These are phyloP conservation scores for Parapristionchus giblindavisi DNA, from an alignment of 2,888 invertebrate species.

Conservation along the genomic window DNA sequence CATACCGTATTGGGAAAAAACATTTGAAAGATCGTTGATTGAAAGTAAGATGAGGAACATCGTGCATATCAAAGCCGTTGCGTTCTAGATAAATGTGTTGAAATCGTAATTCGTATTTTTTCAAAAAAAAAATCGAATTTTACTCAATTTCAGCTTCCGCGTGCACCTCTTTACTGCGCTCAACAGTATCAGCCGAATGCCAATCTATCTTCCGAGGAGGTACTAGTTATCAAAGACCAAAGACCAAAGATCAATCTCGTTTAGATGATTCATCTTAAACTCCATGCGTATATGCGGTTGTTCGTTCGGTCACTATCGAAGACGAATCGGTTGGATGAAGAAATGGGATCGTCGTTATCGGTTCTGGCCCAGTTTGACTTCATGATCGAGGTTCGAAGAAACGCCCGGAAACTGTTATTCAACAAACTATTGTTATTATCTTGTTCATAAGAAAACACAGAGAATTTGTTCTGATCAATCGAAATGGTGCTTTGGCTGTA, in stretches of 20 bases:
- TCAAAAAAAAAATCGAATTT: no score
- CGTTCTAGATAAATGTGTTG: no score
- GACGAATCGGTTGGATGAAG: constrained; percentile 32
- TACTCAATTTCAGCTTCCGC: constrained; percentile 22
- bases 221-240: neutral
- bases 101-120: no score
- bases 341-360: neutral
- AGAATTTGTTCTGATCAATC: no score
- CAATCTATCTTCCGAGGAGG: constrained; percentile 26
- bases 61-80: no score
- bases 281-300: constrained; percentile 34
- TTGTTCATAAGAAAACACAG: no score
- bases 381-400: neutral
- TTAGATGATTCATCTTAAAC: constrained; percentile 35
- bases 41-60: no score
- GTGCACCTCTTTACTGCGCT: constrained; percentile 34
- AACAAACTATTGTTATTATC: no score
- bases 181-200: neutral
- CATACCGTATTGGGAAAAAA: no score
- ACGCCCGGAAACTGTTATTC: no score
- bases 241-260: neutral
- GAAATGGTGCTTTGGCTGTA: no score
- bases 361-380: constrained; percentile 18
- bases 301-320: constrained; percentile 17
- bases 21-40: no score